Evolutionary conservation across 2,797 vertebrate species (phyloP).

Genomic region (Sebastes steindachneri): DNA sequence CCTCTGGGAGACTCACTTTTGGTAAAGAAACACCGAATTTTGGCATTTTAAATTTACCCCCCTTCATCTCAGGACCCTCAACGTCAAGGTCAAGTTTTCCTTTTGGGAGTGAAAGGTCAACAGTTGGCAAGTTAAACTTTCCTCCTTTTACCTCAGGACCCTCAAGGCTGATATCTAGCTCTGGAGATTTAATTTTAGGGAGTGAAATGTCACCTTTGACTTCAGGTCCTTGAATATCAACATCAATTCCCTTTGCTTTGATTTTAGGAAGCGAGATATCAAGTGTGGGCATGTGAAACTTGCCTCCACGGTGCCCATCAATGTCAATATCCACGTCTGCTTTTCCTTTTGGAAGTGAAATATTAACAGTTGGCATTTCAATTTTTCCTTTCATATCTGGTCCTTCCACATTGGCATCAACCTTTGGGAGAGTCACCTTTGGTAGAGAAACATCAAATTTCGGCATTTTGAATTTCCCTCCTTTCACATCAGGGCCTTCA

Average conservation of each 20-base stretch:
- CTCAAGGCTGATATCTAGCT: conserved; percentile 21
- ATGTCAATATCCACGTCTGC: background rate
- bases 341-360: conserved; percentile 65
- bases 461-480: conserved; percentile 71
- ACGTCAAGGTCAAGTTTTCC: conserved; percentile 25
- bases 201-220: conserved; percentile 23
- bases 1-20: conserved; percentile 35
- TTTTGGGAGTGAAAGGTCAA: conserved; percentile 32
- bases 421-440: conserved; percentile 51
- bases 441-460: conserved; percentile 62
- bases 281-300: conserved; percentile 71
- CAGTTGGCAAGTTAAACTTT: conserved; percentile 23
- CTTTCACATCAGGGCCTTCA: conserved; percentile 29
- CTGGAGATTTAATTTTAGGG: conserved; percentile 17
- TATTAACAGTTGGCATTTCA: conserved; percentile 60
- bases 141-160: conserved; percentile 29
- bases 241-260: conserved; percentile 23
- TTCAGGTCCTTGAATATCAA: conserved; percentile 28
- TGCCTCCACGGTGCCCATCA: conserved; percentile 57
- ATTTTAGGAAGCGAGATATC: conserved; percentile 52
- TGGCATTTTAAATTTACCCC: conserved; percentile 39
- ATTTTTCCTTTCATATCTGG: conserved; percentile 37
- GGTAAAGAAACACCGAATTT: conserved; percentile 38
- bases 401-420: conserved; percentile 35
- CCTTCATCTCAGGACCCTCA: conserved; percentile 30